Evolutionary conservation across 2,888 invertebrate genomes (phyloP).

Genomic region (Theretra japonica): DNA sequence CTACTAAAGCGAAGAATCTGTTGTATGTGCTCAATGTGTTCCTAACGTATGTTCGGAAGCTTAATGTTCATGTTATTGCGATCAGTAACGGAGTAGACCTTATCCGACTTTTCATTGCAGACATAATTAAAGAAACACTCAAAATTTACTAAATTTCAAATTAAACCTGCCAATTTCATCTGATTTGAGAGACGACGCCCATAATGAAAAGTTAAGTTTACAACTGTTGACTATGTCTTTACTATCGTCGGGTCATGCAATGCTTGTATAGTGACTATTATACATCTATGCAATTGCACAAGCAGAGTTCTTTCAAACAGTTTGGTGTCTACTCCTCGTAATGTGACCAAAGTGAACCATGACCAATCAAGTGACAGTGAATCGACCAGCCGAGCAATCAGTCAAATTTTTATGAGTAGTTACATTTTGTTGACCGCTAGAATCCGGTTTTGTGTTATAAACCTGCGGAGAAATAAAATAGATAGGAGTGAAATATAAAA

Average conservation of each 20-base stretch:
- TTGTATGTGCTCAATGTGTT: slow-evolving; percentile 63
- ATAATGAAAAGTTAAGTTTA: slow-evolving; percentile 70
- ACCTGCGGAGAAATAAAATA: slow-evolving; percentile 84
- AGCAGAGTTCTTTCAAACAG: slow-evolving; percentile 68
- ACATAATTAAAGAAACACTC: slow-evolving; percentile 45
- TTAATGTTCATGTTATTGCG: slow-evolving; percentile 45
- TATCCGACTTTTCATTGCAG: slow-evolving; percentile 71
- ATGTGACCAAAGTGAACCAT: slow-evolving; percentile 79
- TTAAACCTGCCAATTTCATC: slow-evolving; percentile 65
- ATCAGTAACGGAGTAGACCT: slow-evolving; percentile 62
- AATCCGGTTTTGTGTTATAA: slow-evolving; percentile 85
- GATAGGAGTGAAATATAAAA: slow-evolving; percentile 76
- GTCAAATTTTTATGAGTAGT: slow-evolving; percentile 74
- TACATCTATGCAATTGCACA: slow-evolving; percentile 71
- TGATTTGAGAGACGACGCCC: slow-evolving; percentile 55
- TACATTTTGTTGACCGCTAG: slow-evolving; percentile 85
- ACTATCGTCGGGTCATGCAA: slow-evolving; percentile 61
- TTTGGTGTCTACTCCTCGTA: slow-evolving; percentile 71
- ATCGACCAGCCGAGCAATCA: slow-evolving; percentile 79
- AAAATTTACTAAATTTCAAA: slow-evolving; percentile 31
- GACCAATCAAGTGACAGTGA: slow-evolving; percentile 80
- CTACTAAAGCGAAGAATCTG: slow-evolving; percentile 60
- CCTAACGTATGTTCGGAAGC: slow-evolving; percentile 52
- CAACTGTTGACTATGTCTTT: slow-evolving; percentile 38
- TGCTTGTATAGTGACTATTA: slow-evolving; percentile 57